Evolutionary conservation across 2,888 invertebrate genomes (phyloP), one percentile per base, ranked within the genome.

Genomic region (Scaptomyza polygonia): DNA sequence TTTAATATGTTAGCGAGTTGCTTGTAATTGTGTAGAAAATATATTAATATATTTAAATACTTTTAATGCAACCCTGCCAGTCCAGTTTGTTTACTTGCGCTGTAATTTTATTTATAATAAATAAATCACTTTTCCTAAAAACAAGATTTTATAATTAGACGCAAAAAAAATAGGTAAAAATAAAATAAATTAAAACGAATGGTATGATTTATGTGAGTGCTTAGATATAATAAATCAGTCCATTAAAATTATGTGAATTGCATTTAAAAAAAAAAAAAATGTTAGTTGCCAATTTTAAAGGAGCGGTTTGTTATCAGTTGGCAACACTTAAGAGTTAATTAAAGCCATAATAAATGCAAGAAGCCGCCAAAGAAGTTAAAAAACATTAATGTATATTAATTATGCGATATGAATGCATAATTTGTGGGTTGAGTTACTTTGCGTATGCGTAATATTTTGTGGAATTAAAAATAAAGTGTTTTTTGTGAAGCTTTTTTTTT

Each of bases 101-200:
- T 44, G 25, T 64, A 69, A 73, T 67, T 72, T 67, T 81, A 72
- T 79, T 85, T 83, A 79, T 70, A 73, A 62, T 72, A 79, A 76
- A 84, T 85, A 73, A 84, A 79, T 77, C 79, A 79, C 66, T 67
- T 75, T 67, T 55, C 54, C 61, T 51, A 77, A 63, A 66, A 73
- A 78, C 76, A 49, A 65, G 71, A 65, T 70, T 77, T 79, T 71
- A 56, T 59, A 73, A 80, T 76, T 73, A 76, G 5, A 25, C 25
- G 5, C 2, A 34, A 39, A 27, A 9, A n/a, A 32, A 34, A 44
- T 2, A 1, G 32, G 36, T 0, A 27, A 16, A 29, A 43, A 48
- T 21, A 42, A 21, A 67, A 12, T n/a, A 48, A 52, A 62, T 8
- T 16, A 36, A 16, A 6, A 39, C 21, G 36, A 55, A 53, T 56